Conservation (phyloP, 2,113 vertebrate species). For the Saccopteryx leptura region DNA sequence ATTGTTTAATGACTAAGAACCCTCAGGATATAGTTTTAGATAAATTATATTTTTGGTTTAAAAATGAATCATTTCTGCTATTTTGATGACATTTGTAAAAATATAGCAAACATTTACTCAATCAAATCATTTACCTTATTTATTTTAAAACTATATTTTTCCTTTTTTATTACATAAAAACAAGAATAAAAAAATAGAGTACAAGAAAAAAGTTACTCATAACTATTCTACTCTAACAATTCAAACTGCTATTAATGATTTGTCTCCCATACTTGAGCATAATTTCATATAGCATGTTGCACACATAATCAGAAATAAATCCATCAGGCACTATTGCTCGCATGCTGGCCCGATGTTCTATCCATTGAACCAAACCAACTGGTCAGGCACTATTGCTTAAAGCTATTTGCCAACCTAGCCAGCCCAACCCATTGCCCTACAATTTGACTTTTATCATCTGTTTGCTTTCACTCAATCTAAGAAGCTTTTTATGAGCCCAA, state of each 20-base stretch:
- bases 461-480: not conserved
- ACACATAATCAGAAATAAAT: not conserved
- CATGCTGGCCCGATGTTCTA: too few species aligned
- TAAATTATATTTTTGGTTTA: not conserved
- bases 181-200: constrained; percentile 3
- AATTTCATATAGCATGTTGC: not conserved
- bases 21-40: not conserved
- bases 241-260: not conserved
- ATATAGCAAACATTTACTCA: not conserved
- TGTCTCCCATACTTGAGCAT: not conserved
- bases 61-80: constrained; percentile 9
- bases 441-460: not conserved
- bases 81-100: constrained; percentile 20
- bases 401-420: not conserved
- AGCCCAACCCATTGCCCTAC: not conserved
- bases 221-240: not conserved
- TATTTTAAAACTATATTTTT: not conserved
- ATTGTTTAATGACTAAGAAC: not conserved
- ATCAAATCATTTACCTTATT: not conserved
- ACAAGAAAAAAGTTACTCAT: not conserved
- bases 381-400: not conserved
- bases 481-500: not conserved
- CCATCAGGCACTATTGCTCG: not conserved
- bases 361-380: too few species aligned
- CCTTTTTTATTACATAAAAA: not conserved